Evolutionary conservation across 2,888 invertebrate genomes (phyloP).

Genomic region (Melikaiella ostensackeni): DNA sequence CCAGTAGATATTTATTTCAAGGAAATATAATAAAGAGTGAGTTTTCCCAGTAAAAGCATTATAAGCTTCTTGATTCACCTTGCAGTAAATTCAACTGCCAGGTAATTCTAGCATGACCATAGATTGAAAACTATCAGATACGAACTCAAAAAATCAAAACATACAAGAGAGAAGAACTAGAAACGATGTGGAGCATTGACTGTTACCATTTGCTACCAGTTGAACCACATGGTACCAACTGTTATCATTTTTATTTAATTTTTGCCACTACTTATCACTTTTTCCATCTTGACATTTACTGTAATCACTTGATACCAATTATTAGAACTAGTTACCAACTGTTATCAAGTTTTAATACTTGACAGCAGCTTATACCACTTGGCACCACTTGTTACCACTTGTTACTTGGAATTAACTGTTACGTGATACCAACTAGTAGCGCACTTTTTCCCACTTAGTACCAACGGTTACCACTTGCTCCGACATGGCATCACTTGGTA

Average conservation of each 20-base stretch:
- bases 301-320: neutral
- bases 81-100: neutral
- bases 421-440: too few species aligned
- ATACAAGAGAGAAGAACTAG: neutral
- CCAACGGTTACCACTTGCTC: too few species aligned
- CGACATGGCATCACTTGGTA: too few species aligned
- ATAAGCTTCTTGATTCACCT: neutral
- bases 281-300: neutral
- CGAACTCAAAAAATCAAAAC: neutral
- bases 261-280: neutral
- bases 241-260: neutral
- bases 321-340: neutral
- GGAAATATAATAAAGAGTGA: neutral
- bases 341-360: neutral
- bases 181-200: too few species aligned
- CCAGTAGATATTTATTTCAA: slow-evolving; percentile 10
- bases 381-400: neutral
- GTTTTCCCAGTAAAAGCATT: neutral
- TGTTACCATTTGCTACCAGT: neutral
- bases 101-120: neutral
- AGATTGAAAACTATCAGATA: neutral
- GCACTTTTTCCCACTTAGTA: too few species aligned
- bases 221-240: neutral
- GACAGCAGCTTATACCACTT: neutral
- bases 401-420: too few species aligned